Percentiles rank a stretch among this genome's conserved stretches.
Evolutionary conservation across 1,140 invertebrate genomes (phyloP).

Genomic region (silkworm (Bombyx mori)): ASM3026992v2 NC_085119.1:1226001-1226500

Average conservation of each 20-base stretch:
- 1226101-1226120: too few relatives aligned
- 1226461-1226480: conserved; percentile 24
- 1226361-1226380: conserved; percentile 80
- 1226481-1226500: conserved; percentile 29
- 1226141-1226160: conserved; percentile 19
- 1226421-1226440: conserved; percentile 35
- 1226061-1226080: too few relatives aligned
- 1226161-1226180: conserved; percentile 47
- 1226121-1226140: too few relatives aligned
- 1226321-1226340: conserved; percentile 81
- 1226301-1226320: conserved; percentile 79
- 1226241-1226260: conserved; percentile 37
- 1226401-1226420: conserved; percentile 34
- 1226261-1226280: conserved; percentile 76
- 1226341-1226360: conserved; percentile 85
- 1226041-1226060: too few relatives aligned
- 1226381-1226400: conserved; percentile 75
- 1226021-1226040: too few relatives aligned
- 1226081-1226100: too few relatives aligned
- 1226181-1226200: conserved; percentile 34
- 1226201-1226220: conserved; percentile 36
- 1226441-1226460: conserved; percentile 15
- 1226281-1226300: conserved; percentile 75
- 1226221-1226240: conserved; percentile 45
- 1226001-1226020: too few relatives aligned